Evolutionary conservation across 2,113 vertebrate species (phyloP).

Genomic region (Microtus montanus): DNA sequence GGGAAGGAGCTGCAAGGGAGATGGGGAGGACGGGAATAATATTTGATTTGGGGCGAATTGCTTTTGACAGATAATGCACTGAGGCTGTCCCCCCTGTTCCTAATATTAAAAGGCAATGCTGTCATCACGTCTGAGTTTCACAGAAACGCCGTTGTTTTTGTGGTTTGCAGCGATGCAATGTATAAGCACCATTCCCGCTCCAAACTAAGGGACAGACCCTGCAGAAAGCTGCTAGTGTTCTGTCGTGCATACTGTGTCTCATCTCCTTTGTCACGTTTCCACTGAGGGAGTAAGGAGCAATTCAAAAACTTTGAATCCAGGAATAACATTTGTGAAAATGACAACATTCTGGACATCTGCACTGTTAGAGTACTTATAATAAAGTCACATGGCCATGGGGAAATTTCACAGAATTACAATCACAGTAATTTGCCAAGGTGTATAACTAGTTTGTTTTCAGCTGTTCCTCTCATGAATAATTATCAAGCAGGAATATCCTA

Average conservation of each 20-base stretch:
- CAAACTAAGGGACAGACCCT: slow-evolving; percentile 5
- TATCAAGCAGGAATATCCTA: slow-evolving; percentile 90
- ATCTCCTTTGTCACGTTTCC: slow-evolving; percentile 67
- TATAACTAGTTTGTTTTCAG: slow-evolving; percentile 93
- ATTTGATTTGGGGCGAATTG: slow-evolving; percentile 84
- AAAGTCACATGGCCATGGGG: slow-evolving; percentile 89
- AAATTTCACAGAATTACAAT: slow-evolving; percentile 89
- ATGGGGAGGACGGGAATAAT: slow-evolving; percentile 80
- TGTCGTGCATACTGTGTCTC: slow-evolving; percentile 67
- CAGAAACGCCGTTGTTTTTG: slow-evolving; percentile 76
- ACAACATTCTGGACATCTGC: slow-evolving; percentile 86
- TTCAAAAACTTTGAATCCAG: slow-evolving; percentile 81
- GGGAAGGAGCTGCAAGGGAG: slow-evolving; percentile 81
- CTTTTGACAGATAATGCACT: slow-evolving; percentile 81
- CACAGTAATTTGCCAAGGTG: slow-evolving; percentile 88
- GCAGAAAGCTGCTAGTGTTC: slow-evolving; percentile 58
- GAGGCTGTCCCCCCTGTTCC: slow-evolving; percentile 79
- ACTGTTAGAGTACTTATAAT: slow-evolving; percentile 85
- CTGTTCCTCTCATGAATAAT: slow-evolving; percentile 93
- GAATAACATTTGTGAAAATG: slow-evolving; percentile 83
- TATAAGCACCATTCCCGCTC: neutral
- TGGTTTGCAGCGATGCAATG: slow-evolving; percentile 64
- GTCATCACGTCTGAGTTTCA: slow-evolving; percentile 76
- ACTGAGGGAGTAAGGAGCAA: slow-evolving; percentile 74
- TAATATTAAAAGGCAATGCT: slow-evolving; percentile 81